These are phyloP conservation scores for Vanessa atalanta DNA, from an alignment of 1,140 invertebrate species.

Conservation along the genomic window DNA sequence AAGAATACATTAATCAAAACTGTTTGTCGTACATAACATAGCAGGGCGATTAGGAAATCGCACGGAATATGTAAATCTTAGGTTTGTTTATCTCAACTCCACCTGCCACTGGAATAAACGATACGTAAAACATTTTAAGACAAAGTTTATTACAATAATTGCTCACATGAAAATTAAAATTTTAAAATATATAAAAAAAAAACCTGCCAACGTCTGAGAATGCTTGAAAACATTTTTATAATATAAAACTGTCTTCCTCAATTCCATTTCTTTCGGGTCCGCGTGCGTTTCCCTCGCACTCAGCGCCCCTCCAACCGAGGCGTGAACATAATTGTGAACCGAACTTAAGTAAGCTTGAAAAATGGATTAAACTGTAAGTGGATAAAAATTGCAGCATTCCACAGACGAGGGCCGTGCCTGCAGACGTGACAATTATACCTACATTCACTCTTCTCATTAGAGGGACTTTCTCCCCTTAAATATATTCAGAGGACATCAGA, in stretches of 20 bases:
- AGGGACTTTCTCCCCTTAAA: background rate
- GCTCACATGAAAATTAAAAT: too few species aligned
- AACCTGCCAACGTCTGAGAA: background rate
- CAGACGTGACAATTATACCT: slow-evolving; percentile 25
- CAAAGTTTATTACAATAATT: too few species aligned
- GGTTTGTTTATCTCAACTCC: too few species aligned
- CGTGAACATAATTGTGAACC: slow-evolving; percentile 33
- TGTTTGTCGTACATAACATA: too few species aligned
- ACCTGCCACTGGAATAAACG: too few species aligned
- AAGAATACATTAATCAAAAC: too few species aligned
- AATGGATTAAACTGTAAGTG: slow-evolving; percentile 29
- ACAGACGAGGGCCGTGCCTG: slow-evolving; percentile 14
- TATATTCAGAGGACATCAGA: slow-evolving; percentile 2
- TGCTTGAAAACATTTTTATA: slow-evolving; percentile 11
- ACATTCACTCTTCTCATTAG: slow-evolving; percentile 6
- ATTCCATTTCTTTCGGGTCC: background rate
- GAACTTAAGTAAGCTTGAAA: slow-evolving; percentile 34
- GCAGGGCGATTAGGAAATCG: too few species aligned
- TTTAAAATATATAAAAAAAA: background rate
- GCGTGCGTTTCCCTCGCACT: slow-evolving; percentile 6
- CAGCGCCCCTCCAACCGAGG: slow-evolving; percentile 23
- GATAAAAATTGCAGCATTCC: slow-evolving; percentile 34
- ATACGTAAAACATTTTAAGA: too few species aligned
- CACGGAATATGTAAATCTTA: too few species aligned
- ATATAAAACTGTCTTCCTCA: slow-evolving; percentile 3